Percentiles rank a stretch among this genome's conserved stretches.
phyloP scores from a whole-genome alignment of 2,113 vertebrate species.

The Neolamprologus variostigma region DNA sequence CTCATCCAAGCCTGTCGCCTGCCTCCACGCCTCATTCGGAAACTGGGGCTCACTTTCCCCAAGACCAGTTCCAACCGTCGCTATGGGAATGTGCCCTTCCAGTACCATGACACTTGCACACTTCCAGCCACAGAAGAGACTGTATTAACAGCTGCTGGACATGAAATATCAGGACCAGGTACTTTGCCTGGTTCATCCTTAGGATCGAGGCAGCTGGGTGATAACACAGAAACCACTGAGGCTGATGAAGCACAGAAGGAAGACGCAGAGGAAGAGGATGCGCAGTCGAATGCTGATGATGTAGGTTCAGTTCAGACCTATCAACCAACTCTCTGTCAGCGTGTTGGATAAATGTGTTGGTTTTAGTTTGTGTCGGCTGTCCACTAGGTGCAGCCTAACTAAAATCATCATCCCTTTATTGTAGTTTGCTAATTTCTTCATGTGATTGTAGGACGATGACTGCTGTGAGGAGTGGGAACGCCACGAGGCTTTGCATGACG shows the following conservation, averaged over 20 bases:
- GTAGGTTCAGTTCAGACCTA: conserved; percentile 72
- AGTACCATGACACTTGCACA: conserved; percentile 67
- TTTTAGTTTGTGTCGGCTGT: neutral
- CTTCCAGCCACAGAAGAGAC: conserved; percentile 65
- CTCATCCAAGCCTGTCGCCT: conserved; percentile 89
- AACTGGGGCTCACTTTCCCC: conserved; percentile 85
- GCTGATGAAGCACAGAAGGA: neutral
- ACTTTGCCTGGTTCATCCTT: neutral
- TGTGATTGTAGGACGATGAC: conserved; percentile 73
- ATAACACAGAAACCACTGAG: neutral
- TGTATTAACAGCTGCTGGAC: conserved; percentile 82
- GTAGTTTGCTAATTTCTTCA: neutral
- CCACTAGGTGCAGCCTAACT: neutral
- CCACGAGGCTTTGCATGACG: conserved; percentile 88
- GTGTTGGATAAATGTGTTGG: neutral
- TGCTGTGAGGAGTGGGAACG: conserved; percentile 94
- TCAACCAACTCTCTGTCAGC: neutral
- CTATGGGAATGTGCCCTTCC: conserved; percentile 88
- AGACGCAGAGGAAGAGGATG: conserved; percentile 29
- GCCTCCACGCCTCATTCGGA: conserved; percentile 82
- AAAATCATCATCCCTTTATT: neutral
- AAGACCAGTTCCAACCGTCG: conserved; percentile 79
- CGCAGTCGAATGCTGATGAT: conserved; percentile 71
- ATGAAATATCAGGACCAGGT: conserved; percentile 75
- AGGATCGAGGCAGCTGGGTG: neutral